These are phyloP conservation scores for Acrobasis suavella DNA, from an alignment of 2,888 invertebrate genomes.

Conservation along the genomic window DNA sequence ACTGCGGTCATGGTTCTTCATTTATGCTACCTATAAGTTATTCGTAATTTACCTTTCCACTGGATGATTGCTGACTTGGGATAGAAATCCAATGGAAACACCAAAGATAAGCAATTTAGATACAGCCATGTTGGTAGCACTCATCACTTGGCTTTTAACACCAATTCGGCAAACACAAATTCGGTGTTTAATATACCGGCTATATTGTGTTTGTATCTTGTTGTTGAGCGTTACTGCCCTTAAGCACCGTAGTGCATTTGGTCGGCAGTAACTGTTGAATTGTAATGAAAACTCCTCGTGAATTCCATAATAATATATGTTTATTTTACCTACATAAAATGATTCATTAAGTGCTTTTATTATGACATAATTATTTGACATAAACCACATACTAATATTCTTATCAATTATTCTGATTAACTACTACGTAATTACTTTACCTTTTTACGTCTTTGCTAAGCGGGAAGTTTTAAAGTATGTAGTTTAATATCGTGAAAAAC, in stretches of 20 bases:
- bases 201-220: neutral
- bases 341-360: slow-evolving; percentile 24
- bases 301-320: slow-evolving; percentile 25
- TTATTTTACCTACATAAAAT: slow-evolving; percentile 20
- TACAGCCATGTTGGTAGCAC: slow-evolving; percentile 14
- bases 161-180: slow-evolving; percentile 3
- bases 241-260: slow-evolving; percentile 26
- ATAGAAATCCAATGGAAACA: slow-evolving; percentile 14
- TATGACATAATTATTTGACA: neutral
- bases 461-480: too few relatives aligned
- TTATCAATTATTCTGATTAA: too few relatives aligned
- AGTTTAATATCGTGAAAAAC: too few relatives aligned
- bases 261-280: slow-evolving; percentile 29
- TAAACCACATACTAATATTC: too few relatives aligned
- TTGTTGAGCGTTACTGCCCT: slow-evolving; percentile 9
- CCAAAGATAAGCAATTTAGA: slow-evolving; percentile 7
- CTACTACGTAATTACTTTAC: too few relatives aligned
- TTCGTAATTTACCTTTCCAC: neutral
- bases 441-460: too few relatives aligned
- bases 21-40: too few relatives aligned
- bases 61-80: slow-evolving; percentile 2
- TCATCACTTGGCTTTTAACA: neutral
- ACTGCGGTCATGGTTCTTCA: too few relatives aligned
- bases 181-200: neutral
- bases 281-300: slow-evolving; percentile 27